Evolutionary conservation across 2,888 invertebrate genomes (phyloP), one percentile per base, ranked within the genome.

Genomic region (Gibbula magus): DNA sequence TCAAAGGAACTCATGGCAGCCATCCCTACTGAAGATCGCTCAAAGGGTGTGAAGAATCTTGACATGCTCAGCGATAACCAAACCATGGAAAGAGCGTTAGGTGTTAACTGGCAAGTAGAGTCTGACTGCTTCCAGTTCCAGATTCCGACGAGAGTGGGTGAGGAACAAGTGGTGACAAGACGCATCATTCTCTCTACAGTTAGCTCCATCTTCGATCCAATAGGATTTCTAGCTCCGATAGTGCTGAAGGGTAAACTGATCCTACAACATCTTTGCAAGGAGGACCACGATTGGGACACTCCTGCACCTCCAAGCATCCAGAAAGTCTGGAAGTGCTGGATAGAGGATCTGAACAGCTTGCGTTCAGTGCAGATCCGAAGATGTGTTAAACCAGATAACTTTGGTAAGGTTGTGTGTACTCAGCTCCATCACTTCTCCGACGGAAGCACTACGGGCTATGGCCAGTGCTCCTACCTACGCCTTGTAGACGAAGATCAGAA

Each of bases 181-280:
- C 75, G 86, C 20, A 82, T 83, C n/a, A n/a, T n/a, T n/a, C n/a
- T n/a, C n/a, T n/a, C n/a, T n/a, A n/a, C n/a, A n/a, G n/a, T n/a
- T n/a, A n/a, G n/a, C n/a, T n/a, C n/a, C n/a, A n/a, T n/a, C n/a
- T n/a, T n/a, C n/a, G n/a, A n/a, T n/a, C n/a, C n/a, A n/a, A n/a
- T n/a, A n/a, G n/a, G n/a, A n/a, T n/a, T n/a, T n/a, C n/a, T n/a
- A n/a, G n/a, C n/a, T n/a, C n/a, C n/a, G n/a, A n/a, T n/a, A n/a
- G n/a, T n/a, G n/a, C n/a, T n/a, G n/a, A n/a, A n/a, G n/a, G 85
- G 82, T 20, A 85, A 79, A 54, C 53, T 67, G 13, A 77, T 86
- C 8, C 73, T 86, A 18, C 86, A 85, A 52, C 73, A 77, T 29
- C 35, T 82, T 56, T 78, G 79, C 29, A 73, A 75, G 18, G 52